Evolutionary conservation across 1,140 invertebrate genomes (phyloP), one percentile per base, ranked within the genome.

Genomic region (Oryctes rhinoceros): DNA sequence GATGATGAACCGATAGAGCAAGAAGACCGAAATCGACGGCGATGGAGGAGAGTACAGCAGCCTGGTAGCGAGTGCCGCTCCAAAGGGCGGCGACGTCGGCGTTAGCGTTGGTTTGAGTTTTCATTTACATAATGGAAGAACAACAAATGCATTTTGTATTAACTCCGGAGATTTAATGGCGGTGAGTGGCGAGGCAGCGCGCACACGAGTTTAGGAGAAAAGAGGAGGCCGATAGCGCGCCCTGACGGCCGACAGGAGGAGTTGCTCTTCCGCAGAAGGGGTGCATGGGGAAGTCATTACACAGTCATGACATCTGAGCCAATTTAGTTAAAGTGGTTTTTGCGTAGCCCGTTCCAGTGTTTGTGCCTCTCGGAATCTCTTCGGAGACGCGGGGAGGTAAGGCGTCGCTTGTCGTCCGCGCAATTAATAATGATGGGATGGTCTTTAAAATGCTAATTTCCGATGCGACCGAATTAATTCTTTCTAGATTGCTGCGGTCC

Each of bases 101-200:
- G 82, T 84, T 84, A 30, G 80, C 82, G 82, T 84, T 84, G 85
- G 85, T 86, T 87, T 83, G 84, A 86, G 84, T 85, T 87, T 87
- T 87, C 85, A 87, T 87, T 87, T 87, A 86, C 86, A 87, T 87
- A 87, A 87, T 87, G 87, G 87, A 87, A 87, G 85, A 87, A 87
- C 87, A 87, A 87, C 87, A 87, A 86, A 87, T 87, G 87, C 86
- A 87, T 87, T 87, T 87, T 86, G 87, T 87, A 87, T 87, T 87
- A 87, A 87, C 85, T 86, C 84, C 83, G 85, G 84, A 87, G 86
- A 87, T 87, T 86, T 86, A 86, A 86, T 86, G 85, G 85, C 80
- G 83, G 81, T 81, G 82, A 84, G 81, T 82, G 84, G 82, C 78
- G 83, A 37, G 76, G 77, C n/a, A 59, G 37, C 67, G 44, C 6